phyloP scores from a whole-genome alignment of 1,140 invertebrate genomes.

The Platyscapa corneri region DNA sequence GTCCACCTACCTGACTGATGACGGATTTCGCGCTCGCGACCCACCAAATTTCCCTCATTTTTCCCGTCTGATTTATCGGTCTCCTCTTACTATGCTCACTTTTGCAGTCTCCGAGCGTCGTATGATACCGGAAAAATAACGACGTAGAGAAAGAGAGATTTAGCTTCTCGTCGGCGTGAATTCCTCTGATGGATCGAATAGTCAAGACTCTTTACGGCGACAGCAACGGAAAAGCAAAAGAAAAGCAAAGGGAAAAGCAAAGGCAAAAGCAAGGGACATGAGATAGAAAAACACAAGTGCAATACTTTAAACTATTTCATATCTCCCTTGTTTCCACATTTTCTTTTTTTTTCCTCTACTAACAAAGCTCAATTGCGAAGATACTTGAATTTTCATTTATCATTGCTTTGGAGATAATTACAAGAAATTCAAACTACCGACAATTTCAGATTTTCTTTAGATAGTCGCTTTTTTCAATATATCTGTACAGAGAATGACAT shows the following conservation, averaged over 20 bases:
- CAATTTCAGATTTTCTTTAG: no score
- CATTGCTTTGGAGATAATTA: background rate
- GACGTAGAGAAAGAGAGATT: background rate
- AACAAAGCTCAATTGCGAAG: background rate
- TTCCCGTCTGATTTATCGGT: constrained; percentile 38
- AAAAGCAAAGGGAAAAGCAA: background rate
- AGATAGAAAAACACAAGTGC: constrained; percentile 13
- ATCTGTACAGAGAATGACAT: no score
- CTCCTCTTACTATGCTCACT: background rate
- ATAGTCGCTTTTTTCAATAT: no score
- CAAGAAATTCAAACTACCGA: no score
- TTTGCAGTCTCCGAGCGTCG: background rate
- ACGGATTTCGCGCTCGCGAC: constrained; percentile 12
- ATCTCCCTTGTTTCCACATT: background rate
- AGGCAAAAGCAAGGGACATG: background rate
- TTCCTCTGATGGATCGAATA: constrained; percentile 35
- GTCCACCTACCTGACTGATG: constrained; percentile 27
- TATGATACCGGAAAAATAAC: background rate
- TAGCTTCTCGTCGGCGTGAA: background rate
- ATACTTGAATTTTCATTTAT: background rate
- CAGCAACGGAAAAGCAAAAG: background rate
- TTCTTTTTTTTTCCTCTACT: background rate
- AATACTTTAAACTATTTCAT: background rate
- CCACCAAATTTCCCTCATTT: constrained; percentile 26
- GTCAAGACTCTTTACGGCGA: background rate